These are phyloP conservation scores for Sphinx pinastri DNA, from an alignment of 2,888 invertebrate genomes.

Conservation along the genomic window DNA sequence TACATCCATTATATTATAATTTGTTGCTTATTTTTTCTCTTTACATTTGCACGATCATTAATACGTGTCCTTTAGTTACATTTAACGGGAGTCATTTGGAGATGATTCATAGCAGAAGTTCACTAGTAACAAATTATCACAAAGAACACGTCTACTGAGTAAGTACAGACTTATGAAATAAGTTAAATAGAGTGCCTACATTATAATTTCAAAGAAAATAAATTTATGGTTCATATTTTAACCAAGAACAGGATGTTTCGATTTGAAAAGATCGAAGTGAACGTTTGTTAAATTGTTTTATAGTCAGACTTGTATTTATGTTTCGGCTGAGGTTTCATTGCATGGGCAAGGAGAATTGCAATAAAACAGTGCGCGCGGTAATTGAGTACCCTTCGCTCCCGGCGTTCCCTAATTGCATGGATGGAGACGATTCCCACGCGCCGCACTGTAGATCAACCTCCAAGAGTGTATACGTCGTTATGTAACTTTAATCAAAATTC, in stretches of 20 bases:
- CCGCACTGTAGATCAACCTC: conserved; percentile 56
- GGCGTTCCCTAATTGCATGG: conserved; percentile 75
- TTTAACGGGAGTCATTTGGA: neutral
- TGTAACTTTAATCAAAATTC: conserved; percentile 70
- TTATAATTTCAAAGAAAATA: neutral
- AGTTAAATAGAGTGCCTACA: no score
- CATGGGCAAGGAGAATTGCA: conserved; percentile 63
- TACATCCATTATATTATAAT: neutral
- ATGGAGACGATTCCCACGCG: conserved; percentile 76
- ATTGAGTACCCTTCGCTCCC: conserved; percentile 73
- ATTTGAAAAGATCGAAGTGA: neutral
- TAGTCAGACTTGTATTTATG: conserved; percentile 30
- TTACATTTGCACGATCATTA: neutral
- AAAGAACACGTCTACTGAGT: neutral
- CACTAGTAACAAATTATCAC: neutral
- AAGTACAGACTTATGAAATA: no score
- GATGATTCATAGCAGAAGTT: no score
- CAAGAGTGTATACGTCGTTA: conserved; percentile 52
- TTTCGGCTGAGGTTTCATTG: conserved; percentile 55
- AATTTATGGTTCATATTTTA: neutral
- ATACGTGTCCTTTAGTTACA: neutral
- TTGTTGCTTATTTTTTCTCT: neutral
- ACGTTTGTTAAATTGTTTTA: conserved; percentile 11
- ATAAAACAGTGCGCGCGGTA: conserved; percentile 72
- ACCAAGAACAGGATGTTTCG: neutral